Conservation (phyloP, 2,113 vertebrate genomes). For the Phaethornis superciliosus region DNA sequence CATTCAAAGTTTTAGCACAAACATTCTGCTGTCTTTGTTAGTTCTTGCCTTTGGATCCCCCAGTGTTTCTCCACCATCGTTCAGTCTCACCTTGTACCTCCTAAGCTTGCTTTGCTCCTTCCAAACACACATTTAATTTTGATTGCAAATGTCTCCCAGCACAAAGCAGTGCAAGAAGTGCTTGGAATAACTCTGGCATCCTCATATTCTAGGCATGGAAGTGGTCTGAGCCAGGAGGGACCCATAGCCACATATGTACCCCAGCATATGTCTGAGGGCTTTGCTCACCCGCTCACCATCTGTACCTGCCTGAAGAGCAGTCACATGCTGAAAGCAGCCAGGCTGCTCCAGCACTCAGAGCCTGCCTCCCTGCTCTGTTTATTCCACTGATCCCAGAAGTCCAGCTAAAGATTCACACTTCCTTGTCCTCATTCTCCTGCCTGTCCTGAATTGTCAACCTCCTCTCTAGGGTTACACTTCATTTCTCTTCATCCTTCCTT, state of each 20-base stretch:
- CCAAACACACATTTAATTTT: background rate
- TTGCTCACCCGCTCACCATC: slow-evolving; percentile 29
- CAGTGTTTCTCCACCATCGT: background rate
- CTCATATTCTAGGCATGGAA: background rate
- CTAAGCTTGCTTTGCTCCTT: background rate
- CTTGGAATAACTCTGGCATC: slow-evolving; percentile 45
- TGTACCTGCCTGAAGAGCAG: slow-evolving; percentile 34
- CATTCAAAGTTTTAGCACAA: background rate
- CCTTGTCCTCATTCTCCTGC: background rate
- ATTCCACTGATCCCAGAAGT: background rate
- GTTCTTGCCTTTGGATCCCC: slow-evolving; percentile 1
- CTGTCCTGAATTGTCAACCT: background rate
- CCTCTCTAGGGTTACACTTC: background rate
- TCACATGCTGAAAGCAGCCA: background rate
- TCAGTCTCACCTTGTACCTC: background rate
- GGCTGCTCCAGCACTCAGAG: background rate
- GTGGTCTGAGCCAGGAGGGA: slow-evolving; percentile 43
- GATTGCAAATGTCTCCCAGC: background rate
- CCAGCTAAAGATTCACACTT: background rate
- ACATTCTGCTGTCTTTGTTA: background rate
- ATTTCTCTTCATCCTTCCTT: background rate
- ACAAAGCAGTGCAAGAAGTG: background rate
- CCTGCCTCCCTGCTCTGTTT: background rate
- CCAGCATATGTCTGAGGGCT: slow-evolving; percentile 46
- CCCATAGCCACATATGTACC: slow-evolving; percentile 35